Evolutionary conservation across 1,140 invertebrate species (phyloP), one percentile per base, ranked within the genome.

Genomic region (Hestina assimilis): DNA sequence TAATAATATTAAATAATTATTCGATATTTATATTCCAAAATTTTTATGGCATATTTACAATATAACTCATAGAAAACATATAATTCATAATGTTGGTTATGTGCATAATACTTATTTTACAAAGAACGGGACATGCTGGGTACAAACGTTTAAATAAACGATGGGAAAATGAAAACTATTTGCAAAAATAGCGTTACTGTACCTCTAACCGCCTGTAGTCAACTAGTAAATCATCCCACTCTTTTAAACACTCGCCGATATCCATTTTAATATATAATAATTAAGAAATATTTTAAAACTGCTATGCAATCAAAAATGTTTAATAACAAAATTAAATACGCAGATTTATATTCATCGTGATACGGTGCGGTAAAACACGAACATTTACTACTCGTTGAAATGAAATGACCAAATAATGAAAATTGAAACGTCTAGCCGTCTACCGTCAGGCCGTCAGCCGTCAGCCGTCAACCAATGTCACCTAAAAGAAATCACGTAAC

Each of bases 191-290:
- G 20, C 14, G 17, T 47, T 52, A 75, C 69, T 28, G 84, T 89
- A 95, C 94, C 91, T 95, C 93, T 12, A 95, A 87, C 35, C 91
- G 89, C 82, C 94, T 95, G 69, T 92, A 95, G 74, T 96, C 95
- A 26, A 90, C 89, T n/a, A 91, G 82, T 58, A 96, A 86, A 69
- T 96, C 95, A 41, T 94, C 91, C 94, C 94, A 96, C 62, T 95
- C 94, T 78, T 95, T 93, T 7, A 93, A 47, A 80, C 92, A 93
- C 35, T 91, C 90, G 54, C 91, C 90, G 41, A 83, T 74, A 60
- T 91, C 90, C 91, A 91, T 91, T 33, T 72, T 79, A 31, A 28
- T 21, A 23, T 35, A 3, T 33, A 20, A 50, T 26, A 40, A 17
- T 19, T 38, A 15, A 11, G 8, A 17, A 19, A 17, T 41, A 28